Base-by-base conservation (phyloP, 2,888 invertebrate genomes). In the Stenodera caucasica region DNA sequence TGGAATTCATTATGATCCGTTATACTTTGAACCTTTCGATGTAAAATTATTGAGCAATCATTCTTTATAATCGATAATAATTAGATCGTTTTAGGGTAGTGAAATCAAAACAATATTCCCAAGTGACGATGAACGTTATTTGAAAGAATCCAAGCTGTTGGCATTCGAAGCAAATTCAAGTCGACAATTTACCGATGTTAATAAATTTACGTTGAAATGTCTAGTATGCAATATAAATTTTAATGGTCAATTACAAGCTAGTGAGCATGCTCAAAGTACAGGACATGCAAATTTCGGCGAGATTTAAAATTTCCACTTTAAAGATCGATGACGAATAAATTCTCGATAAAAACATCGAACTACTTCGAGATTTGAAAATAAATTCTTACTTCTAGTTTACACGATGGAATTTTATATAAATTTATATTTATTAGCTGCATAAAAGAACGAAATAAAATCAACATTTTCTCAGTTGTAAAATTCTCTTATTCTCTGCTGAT, bases 1-100 rank as follows among this genome's bases (percentile, higher is more conserved):
- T 81, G 97, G 97, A 15, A 94, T 97, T 55, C 98, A 98, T 81
- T 98, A 98, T 77, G 98, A 98, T 81, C 95, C 97, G 0, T 81
- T 98, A 11, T 92, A 92, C 76, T 84, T 95, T 81, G 96, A 96
- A 81, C 88, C 91, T 3, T 82, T 85, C 32, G 85, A 88, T 79
- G 92, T 92, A 82, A 86, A 87, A 84, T 60, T 57, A 35, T 18
- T 32, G 11, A n/a, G 9, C 1, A 33, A 7, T 15, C 12, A 32
- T 29, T 21, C 9, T 49, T 26, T 5, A 49, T 49, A 9, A 18
- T 51, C 8, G 3, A 21, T 32, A 40, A 58, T n/a, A n/a, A n/a
- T n/a, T n/a, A n/a, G n/a, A n/a, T n/a, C n/a, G 54, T 81, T 82
- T n/a, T 79, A 92, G 90, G 90, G 88, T 66, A 86, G 86, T 54